Evolutionary conservation across 2,113 vertebrate species (phyloP), one percentile per base, ranked within the genome.

Genomic region (Oceanodroma tethys): DNA sequence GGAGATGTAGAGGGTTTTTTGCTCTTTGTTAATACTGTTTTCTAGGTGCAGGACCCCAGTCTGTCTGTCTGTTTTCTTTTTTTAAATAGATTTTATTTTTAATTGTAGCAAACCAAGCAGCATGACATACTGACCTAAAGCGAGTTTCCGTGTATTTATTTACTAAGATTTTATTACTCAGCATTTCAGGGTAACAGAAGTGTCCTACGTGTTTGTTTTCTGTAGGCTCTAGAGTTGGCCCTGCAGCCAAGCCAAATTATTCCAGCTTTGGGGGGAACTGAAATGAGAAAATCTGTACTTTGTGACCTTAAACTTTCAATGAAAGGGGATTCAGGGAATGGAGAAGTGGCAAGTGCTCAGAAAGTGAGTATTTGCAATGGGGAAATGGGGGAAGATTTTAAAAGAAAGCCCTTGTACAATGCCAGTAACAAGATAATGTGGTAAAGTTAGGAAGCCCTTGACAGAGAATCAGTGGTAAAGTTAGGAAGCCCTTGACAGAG

Each of bases 111-210:
- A 94, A 68, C 36, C 25, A 87, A 80, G 53, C 65, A 56, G 65
- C 22, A 16, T 81, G 72, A 91, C 43, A 20, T 80, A 32, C 45
- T 91, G 66, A 92, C 56, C 81, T 72, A 80, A 94, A 87, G 70
- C 0, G 0, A 80, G 32, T 87, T 92, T 91, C 29, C 27, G 22
- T 82, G 62, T 92, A 48, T 94, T 93, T 93, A 80, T 90, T 88
- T 74, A 73, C 58, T 89, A 81, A 84, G 43, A 80, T 87, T 75
- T 94, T 95, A 89, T 85, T 94, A 70, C 73, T 91, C 83, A 94
- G 88, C 73, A 70, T 96, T 97, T 94, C 81, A 94, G 74, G 48
- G 42, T 87, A 91, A 87, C 53, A 90, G 27, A 81, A 94, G 36
- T 80, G 48, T 95, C 52, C 36, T 38, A 4, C 21, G 18, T 91